Evolutionary conservation across 2,113 vertebrate species (phyloP).

Genomic region (Cryptoleucopteryx plumbea): DNA sequence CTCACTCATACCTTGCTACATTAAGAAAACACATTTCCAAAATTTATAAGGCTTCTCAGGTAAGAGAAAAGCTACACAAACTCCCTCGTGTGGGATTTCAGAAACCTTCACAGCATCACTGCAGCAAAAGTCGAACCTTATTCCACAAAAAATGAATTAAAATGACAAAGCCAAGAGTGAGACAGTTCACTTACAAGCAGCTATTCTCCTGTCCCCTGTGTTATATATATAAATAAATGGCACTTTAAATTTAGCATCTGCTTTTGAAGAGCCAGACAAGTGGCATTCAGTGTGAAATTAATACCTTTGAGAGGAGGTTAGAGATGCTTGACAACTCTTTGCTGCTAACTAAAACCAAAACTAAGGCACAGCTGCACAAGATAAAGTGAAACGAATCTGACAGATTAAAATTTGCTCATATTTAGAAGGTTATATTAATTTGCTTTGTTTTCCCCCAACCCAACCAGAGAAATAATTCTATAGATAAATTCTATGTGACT

Average conservation of each 20-base stretch:
- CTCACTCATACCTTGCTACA: neutral
- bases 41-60: neutral
- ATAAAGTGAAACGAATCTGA: neutral
- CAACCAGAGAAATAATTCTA: neutral
- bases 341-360: constrained; percentile 21
- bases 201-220: neutral
- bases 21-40: neutral
- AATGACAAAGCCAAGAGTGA: neutral
- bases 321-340: neutral
- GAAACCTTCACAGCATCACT: neutral
- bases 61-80: neutral
- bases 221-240: neutral
- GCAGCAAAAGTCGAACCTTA: neutral
- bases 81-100: neutral
- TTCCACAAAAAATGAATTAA: neutral
- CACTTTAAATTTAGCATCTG: constrained; percentile 28
- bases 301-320: constrained; percentile 18
- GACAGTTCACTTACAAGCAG: neutral
- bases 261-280: constrained; percentile 15
- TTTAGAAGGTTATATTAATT: neutral
- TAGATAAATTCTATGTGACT: neutral
- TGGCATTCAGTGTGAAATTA: constrained; percentile 25
- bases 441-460: neutral
- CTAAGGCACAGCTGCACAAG: constrained; percentile 19
- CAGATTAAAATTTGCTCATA: neutral